Percentiles rank a stretch among this genome's conserved stretches.
phyloP scores from a whole-genome alignment of 2,888 invertebrate genomes.

The Malthinus flaveolus region DNA sequence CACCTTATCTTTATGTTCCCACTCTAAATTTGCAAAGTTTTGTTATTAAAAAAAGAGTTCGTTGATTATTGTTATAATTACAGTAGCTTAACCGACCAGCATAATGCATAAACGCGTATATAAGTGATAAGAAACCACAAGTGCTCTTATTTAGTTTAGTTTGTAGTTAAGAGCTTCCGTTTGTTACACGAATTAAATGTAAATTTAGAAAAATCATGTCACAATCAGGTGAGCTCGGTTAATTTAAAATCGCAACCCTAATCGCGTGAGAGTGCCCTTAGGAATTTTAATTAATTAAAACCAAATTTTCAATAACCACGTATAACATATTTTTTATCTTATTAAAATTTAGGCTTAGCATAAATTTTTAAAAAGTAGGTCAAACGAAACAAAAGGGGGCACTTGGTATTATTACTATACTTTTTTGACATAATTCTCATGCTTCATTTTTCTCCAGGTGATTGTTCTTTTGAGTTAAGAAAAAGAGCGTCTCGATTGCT shows the following conservation, averaged over 20 bases:
- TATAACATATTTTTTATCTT: no score
- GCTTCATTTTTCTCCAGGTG: constrained; percentile 37
- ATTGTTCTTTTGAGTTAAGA: constrained; percentile 46
- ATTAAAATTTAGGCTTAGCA: background rate
- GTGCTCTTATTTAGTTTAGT: background rate
- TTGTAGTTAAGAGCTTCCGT: background rate
- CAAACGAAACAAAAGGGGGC: background rate
- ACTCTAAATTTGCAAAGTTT: no score
- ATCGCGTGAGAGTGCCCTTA: background rate
- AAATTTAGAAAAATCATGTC: constrained; percentile 3
- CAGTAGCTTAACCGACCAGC: no score
- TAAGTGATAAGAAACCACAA: constrained; percentile 5
- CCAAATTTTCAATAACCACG: no score
- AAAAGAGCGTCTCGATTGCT: constrained; percentile 49
- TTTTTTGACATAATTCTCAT: no score
- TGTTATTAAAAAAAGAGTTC: no score
- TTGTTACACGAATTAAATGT: background rate
- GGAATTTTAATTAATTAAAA: no score
- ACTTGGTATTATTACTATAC: no score
- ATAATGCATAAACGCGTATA: no score
- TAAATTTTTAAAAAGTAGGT: constrained; percentile 10
- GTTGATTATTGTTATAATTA: no score
- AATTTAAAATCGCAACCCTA: background rate
- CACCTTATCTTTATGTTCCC: no score
- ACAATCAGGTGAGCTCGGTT: background rate